Conservation (phyloP, 2,888 invertebrate species). For the Scaptomyza tumidula region DNA sequence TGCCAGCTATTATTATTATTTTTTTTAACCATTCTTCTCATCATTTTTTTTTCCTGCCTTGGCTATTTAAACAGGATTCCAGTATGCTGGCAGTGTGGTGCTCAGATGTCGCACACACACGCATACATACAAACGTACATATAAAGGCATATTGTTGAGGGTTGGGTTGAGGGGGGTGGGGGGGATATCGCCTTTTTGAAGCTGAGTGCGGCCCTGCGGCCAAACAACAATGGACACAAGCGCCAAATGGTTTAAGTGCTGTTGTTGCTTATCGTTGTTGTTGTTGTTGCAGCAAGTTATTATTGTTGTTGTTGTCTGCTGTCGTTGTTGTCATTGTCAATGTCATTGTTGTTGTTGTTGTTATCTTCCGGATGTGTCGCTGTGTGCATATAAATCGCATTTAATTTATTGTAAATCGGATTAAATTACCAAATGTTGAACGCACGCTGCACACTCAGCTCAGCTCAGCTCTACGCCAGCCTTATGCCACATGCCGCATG, state of each 20-base stretch:
- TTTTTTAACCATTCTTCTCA: not conserved
- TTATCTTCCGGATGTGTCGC: constrained; percentile 79
- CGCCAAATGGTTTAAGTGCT: constrained; percentile 62
- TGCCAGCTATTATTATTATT: constrained; percentile 6
- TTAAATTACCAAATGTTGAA: constrained; percentile 82
- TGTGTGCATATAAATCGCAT: constrained; percentile 81
- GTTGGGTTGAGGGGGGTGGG: no score
- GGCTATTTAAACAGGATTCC: constrained; percentile 59
- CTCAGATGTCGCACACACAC: constrained; percentile 35
- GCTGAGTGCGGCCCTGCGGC: constrained; percentile 45
- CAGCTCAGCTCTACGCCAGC: constrained; percentile 2
- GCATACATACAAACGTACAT: not conserved
- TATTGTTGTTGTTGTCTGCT: constrained; percentile 61
- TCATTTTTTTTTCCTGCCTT: constrained; percentile 36
- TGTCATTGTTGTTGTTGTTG: constrained; percentile 55
- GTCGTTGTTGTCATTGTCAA: constrained; percentile 31
- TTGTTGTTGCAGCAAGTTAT: constrained; percentile 59
- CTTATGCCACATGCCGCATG: not conserved
- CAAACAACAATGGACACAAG: constrained; percentile 68
- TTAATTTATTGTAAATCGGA: constrained; percentile 83
- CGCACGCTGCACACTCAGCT: constrained; percentile 51
- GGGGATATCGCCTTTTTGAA: not conserved
- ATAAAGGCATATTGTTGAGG: constrained; percentile 55
- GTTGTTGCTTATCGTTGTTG: constrained; percentile 39
- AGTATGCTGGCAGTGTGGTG: constrained; percentile 19